Percentiles rank a stretch among this genome's conserved stretches.
phyloP scores from a whole-genome alignment of 2,888 invertebrate genomes.

The Scaptomyza cyrtandrae region DNA sequence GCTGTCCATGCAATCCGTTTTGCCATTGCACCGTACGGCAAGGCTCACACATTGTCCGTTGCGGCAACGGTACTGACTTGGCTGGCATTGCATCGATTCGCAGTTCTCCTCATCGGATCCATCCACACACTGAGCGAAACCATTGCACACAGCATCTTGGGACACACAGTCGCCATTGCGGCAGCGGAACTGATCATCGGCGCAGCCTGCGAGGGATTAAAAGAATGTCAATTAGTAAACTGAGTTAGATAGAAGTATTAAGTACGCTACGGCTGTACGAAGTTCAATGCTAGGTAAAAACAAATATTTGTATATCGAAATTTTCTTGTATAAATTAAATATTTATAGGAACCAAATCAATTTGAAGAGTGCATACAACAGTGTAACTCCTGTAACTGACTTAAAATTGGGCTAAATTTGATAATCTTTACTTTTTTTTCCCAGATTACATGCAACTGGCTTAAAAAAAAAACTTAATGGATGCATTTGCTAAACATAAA shows the following conservation, averaged over 20 bases:
- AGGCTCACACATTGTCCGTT: slow-evolving; percentile 82
- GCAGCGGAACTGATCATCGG: slow-evolving; percentile 88
- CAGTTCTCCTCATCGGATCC: slow-evolving; percentile 89
- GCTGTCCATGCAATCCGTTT: slow-evolving; percentile 86
- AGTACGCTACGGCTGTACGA: slow-evolving; percentile 33
- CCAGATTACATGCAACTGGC: slow-evolving; percentile 37
- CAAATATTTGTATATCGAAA: slow-evolving; percentile 1
- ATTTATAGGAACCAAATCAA: slow-evolving; percentile 17
- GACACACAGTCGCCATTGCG: slow-evolving; percentile 89
- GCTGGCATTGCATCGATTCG: slow-evolving; percentile 65
- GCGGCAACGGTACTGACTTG: slow-evolving; percentile 83
- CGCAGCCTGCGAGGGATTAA: slow-evolving; percentile 86
- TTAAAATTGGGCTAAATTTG: slow-evolving; percentile 11
- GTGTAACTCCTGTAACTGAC: slow-evolving; percentile 32
- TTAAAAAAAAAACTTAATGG: slow-evolving; percentile 31
- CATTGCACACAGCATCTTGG: slow-evolving; percentile 87
- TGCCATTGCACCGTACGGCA: slow-evolving; percentile 85
- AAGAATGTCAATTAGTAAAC: slow-evolving; percentile 16
- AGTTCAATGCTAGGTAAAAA: slow-evolving; percentile 17
- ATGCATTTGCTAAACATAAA: slow-evolving; percentile 1
- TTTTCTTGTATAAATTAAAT: not conserved
- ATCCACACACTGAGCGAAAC: slow-evolving; percentile 87
- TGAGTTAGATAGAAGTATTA: not conserved
- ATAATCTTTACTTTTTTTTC: not conserved
- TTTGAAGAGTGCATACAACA: slow-evolving; percentile 59